Conservation (phyloP, 2,113 vertebrate genomes). For the Crotalus viridis region DNA sequence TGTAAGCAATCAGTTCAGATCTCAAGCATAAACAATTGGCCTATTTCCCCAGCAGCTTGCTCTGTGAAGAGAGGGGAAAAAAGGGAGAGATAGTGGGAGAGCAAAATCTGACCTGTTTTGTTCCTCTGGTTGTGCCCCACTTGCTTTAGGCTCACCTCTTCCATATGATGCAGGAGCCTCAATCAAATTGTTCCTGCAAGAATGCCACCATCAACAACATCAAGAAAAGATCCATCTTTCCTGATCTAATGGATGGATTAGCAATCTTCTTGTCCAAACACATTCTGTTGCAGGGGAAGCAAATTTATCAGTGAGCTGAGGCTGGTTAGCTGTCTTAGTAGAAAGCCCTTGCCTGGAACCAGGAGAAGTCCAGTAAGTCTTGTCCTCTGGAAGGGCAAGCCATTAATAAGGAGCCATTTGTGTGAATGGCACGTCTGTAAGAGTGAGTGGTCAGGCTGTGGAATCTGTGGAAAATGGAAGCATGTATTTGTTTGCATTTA, state of each 20-base stretch:
- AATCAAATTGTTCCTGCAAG: background rate
- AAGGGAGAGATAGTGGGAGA: background rate
- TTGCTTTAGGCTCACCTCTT: background rate
- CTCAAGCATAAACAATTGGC: background rate
- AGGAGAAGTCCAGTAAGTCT: background rate
- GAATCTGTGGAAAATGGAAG: background rate
- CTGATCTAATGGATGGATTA: background rate
- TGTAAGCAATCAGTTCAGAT: background rate
- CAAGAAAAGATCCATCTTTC: background rate
- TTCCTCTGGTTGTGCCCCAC: background rate
- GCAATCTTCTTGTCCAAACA: background rate
- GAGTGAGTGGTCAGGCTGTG: fast-evolving
- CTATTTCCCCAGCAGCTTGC: background rate
- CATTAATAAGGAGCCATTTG: background rate
- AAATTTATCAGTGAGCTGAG: background rate
- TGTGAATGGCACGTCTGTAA: background rate
- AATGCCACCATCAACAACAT: background rate
- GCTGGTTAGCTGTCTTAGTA: background rate
- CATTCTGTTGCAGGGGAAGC: background rate
- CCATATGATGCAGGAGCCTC: background rate
- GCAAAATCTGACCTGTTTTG: background rate
- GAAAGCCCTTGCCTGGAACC: background rate
- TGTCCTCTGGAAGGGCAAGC: background rate
- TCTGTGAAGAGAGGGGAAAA: background rate
- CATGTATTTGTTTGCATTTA: background rate